Evolutionary conservation across 2,888 invertebrate species (phyloP).

Genomic region (Drosophila gaucha): DNA sequence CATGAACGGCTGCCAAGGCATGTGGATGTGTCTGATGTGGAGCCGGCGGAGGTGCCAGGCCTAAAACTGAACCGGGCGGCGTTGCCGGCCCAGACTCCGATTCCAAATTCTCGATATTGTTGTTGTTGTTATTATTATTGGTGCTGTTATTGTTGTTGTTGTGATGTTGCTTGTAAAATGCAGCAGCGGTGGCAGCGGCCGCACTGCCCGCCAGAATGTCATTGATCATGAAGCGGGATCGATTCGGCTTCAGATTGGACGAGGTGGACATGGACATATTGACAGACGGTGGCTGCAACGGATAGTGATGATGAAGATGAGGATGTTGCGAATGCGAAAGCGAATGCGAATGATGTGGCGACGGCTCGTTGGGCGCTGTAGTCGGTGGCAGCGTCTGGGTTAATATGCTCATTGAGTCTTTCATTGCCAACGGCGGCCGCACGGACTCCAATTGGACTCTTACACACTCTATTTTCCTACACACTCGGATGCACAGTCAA

Average conservation of each 20-base stretch:
- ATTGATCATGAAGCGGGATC: conserved; percentile 83
- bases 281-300: conserved; percentile 52
- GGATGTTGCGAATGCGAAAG: conserved; percentile 29
- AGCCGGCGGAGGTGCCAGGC: conserved; percentile 43
- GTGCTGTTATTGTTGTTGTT: conserved; percentile 57
- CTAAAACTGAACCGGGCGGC: conserved; percentile 21
- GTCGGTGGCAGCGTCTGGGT: conserved; percentile 73
- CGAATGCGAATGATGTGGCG: conserved; percentile 46
- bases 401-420: conserved; percentile 83
- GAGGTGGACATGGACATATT: conserved; percentile 69
- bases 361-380: conserved; percentile 58
- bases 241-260: conserved; percentile 82
- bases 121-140: conserved; percentile 38
- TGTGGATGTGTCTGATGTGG: conserved; percentile 54
- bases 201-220: conserved; percentile 82
- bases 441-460: conserved; percentile 10
- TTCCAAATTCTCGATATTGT: conserved; percentile 41
- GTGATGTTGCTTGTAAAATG: conserved; percentile 81
- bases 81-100: conserved; percentile 31
- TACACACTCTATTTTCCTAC: background rate
- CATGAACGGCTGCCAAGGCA: conserved; percentile 40
- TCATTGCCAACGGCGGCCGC: conserved; percentile 68
- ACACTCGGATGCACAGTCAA: conserved; percentile 19
- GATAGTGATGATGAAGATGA: conserved; percentile 50
- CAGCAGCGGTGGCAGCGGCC: conserved; percentile 78